These are phyloP conservation scores for Melanotaenia nigrans DNA, from an alignment of 2,797 vertebrate genomes.

Conservation along the genomic window DNA sequence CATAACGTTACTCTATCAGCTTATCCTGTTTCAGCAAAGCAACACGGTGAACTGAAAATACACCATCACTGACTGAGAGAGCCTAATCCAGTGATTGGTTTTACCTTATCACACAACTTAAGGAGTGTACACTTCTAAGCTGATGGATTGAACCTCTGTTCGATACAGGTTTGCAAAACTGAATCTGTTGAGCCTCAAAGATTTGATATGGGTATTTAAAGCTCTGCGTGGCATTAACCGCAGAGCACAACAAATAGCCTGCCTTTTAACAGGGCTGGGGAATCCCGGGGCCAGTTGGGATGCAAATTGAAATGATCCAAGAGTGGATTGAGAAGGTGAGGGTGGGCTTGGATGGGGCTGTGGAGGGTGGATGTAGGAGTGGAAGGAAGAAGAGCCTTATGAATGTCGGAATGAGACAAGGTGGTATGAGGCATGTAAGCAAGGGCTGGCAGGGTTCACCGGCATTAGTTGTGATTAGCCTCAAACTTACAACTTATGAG, in stretches of 20 bases:
- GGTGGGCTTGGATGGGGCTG: slow-evolving; percentile 70
- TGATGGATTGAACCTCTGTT: slow-evolving; percentile 88
- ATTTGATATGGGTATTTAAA: slow-evolving; percentile 91
- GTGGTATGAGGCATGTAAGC: slow-evolving; percentile 56
- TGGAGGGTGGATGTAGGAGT: slow-evolving; percentile 58
- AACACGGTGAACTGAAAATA: slow-evolving; percentile 67
- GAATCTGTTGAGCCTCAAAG: slow-evolving; percentile 89
- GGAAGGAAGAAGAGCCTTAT: slow-evolving; percentile 45
- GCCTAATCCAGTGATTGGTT: slow-evolving; percentile 88
- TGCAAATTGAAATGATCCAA: slow-evolving; percentile 88
- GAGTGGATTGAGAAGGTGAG: slow-evolving; percentile 83
- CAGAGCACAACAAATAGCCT: slow-evolving; percentile 88
- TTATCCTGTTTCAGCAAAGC: slow-evolving; percentile 75
- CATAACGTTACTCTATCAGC: slow-evolving; percentile 74
- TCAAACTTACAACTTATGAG: slow-evolving; percentile 40
- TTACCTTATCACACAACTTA: slow-evolving; percentile 89
- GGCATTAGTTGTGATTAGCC: slow-evolving; percentile 70
- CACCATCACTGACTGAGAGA: slow-evolving; percentile 77
- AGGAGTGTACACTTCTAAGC: slow-evolving; percentile 89
- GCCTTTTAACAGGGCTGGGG: slow-evolving; percentile 84
- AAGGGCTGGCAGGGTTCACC: slow-evolving; percentile 53
- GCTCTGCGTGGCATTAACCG: slow-evolving; percentile 87
- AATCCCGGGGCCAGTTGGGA: slow-evolving; percentile 82
- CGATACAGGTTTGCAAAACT: slow-evolving; percentile 90
- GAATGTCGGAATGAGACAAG: slow-evolving; percentile 60